Conservation (phyloP, 2,113 vertebrate genomes). For the Ameiurus melas region DNA sequence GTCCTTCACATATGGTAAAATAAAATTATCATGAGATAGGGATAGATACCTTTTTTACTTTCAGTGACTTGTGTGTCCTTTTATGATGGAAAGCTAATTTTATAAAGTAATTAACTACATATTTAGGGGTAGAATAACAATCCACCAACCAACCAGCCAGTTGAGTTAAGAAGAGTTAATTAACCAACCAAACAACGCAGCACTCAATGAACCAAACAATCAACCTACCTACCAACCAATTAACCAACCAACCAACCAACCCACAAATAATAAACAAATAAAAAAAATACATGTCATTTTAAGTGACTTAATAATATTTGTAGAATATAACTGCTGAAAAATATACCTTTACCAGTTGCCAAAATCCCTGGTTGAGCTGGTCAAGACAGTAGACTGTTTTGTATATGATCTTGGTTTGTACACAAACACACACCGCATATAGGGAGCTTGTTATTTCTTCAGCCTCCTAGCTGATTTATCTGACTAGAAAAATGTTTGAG, state of each 20-base stretch:
- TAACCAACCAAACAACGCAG: background rate
- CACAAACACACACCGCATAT: background rate
- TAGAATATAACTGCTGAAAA: background rate
- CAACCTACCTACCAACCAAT: background rate
- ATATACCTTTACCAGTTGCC: background rate
- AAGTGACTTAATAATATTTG: background rate
- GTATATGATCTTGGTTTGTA: background rate
- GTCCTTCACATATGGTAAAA: background rate
- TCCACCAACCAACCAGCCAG: background rate
- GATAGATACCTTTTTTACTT: background rate
- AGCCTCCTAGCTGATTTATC: background rate
- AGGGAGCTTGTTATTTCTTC: background rate
- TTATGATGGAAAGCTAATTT: background rate
- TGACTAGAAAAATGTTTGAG: background rate
- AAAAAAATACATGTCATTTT: background rate
- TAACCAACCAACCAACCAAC: background rate
- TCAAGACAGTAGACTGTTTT: background rate
- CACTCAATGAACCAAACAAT: too few relatives aligned
- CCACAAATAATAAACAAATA: background rate
- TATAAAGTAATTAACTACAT: background rate
- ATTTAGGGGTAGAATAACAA: background rate
- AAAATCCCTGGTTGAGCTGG: background rate
- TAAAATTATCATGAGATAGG: background rate
- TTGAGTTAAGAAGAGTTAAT: too few relatives aligned
- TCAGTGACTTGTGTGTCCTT: background rate